Conservation (phyloP, 1,140 invertebrate genomes). For the Brachystomella parvula region DNA sequence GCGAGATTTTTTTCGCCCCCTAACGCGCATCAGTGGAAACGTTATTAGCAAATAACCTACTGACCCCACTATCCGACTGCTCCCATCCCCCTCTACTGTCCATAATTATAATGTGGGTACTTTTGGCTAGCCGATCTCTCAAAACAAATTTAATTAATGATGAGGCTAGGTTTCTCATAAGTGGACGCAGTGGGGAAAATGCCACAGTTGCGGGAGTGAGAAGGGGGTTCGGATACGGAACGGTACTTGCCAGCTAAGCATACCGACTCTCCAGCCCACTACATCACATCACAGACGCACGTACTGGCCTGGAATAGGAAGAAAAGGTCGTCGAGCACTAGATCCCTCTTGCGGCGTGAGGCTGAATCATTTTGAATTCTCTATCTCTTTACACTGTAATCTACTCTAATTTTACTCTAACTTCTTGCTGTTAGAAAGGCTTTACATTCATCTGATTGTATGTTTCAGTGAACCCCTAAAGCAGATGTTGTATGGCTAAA, state of each 20-base stretch:
- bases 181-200: constrained; percentile 4
- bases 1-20: too few species aligned
- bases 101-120: background rate
- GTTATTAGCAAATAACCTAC: too few species aligned
- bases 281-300: background rate
- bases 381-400: background rate
- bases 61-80: too few species aligned
- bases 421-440: background rate
- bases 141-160: background rate
- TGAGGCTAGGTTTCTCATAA: background rate
- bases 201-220: background rate
- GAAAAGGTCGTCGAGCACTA: too few species aligned
- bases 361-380: background rate
- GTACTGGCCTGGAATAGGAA: too few species aligned
- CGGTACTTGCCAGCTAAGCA: background rate
- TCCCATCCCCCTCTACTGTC: too few species aligned
- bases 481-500: background rate
- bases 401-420: background rate
- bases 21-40: too few species aligned
- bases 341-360: background rate
- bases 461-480: background rate
- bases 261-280: background rate
- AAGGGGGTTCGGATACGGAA: background rate
- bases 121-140: background rate
- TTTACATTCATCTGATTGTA: background rate